Evolutionary conservation across 53 echinoderm and acorn worm species (phyloP), one percentile per base, ranked within the genome.

Genomic region (Echinarachnius parma): DNA sequence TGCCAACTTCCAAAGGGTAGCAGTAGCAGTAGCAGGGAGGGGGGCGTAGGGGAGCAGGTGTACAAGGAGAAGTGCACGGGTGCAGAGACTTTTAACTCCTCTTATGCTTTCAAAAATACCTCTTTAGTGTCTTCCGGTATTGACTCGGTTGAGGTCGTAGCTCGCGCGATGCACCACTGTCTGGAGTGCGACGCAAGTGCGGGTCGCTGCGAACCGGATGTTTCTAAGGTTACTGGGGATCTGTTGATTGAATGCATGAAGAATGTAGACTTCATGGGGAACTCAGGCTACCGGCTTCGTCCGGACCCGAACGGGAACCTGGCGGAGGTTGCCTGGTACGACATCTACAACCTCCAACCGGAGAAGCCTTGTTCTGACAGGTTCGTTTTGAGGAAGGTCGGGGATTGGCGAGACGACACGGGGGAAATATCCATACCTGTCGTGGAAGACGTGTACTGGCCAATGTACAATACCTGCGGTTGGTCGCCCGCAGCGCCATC

Each of bases 61-160:
- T 84, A 48, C 77, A 22, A 30, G 13, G 20, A 64, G 28, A 48
- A 19, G 45, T 92, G 92, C 50, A 76, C 33, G 3, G 79, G 77
- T 3, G 46, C 69, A 13, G 91, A 86, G 60, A 61, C 58, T 9
- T 61, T 93, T 15, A 37, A 77, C 15, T 22, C 21, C 5, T 57
- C 64, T 18, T 82, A 83, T 67, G 27, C 67, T 0, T 59, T 89
- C 16, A 80, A 77, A 16, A 45, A 59, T 14, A 66, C 69, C 30
- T 57, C 55, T 11, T 68, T 77, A 2, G 57, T 89, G 9, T 89
- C 86, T 0, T 47, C 86, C 26, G 64, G 86, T 4, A 59, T 89
- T 28, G 89, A 93, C 48, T 57, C 93, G 15, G 89, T 89, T n/a
- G 78, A 93, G 45, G 89, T 89, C 7, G 52, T 86, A 3, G 86